Percentiles rank a stretch among this genome's conserved stretches.
Evolutionary conservation across 2,888 invertebrate genomes (phyloP).

Genomic region (Cheilosia impressa): DNA sequence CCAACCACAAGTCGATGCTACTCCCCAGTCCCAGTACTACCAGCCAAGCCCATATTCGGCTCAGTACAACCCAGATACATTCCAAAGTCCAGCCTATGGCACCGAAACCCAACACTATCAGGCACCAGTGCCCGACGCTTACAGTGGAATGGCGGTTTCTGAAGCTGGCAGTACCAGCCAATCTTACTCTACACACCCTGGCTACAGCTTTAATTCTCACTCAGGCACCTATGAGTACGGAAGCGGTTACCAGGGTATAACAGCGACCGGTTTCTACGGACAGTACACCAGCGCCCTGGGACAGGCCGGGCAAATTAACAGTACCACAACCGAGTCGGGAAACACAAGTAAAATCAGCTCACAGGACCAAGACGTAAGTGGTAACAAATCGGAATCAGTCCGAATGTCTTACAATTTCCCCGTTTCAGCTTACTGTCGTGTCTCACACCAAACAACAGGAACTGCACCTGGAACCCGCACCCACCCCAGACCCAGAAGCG

Average conservation of each 20-base stretch:
- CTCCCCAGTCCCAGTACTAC: constrained; percentile 38
- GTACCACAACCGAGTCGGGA: constrained; percentile 80
- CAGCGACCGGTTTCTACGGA: constrained; percentile 78
- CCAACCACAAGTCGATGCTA: not conserved
- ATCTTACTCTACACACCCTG: constrained; percentile 84
- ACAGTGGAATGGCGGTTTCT: constrained; percentile 26
- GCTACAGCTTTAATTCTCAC: constrained; percentile 85
- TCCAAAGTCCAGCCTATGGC: constrained; percentile 39
- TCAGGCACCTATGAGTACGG: constrained; percentile 86
- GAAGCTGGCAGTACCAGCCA: constrained; percentile 16
- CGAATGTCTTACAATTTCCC: not conserved
- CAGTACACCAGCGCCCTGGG: constrained; percentile 79
- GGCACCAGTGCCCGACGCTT: constrained; percentile 23
- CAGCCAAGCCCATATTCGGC: constrained; percentile 35
- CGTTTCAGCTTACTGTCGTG: constrained; percentile 79
- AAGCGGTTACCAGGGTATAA: constrained; percentile 85
- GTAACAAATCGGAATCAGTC: constrained; percentile 35
- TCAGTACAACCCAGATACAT: constrained; percentile 65
- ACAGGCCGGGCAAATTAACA: constrained; percentile 76
- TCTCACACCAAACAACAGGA: constrained; percentile 79
- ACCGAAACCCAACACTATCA: constrained; percentile 35
- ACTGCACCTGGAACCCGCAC: constrained; percentile 18
- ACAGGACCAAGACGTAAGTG: constrained; percentile 78
- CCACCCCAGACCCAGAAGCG: constrained; percentile 36
- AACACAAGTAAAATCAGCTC: constrained; percentile 79